These are phyloP conservation scores for Holothuria scabra DNA, from an alignment of 53 echinoderm and acorn worm species.

Conservation along the genomic window DNA sequence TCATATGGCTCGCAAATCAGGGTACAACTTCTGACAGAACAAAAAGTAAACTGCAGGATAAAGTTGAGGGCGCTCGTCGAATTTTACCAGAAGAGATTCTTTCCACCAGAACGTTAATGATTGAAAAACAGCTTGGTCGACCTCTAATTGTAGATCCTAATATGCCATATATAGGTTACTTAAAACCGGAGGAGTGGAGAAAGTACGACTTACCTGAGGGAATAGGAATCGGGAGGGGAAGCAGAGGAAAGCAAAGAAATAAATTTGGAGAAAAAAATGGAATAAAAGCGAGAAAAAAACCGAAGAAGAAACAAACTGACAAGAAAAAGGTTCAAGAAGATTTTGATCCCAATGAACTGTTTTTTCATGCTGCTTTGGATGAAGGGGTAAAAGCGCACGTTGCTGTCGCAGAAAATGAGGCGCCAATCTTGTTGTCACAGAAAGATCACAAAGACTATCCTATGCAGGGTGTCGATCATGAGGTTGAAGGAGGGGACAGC, in stretches of 20 bases:
- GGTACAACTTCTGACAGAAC: not conserved
- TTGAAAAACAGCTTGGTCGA: constrained; percentile 29
- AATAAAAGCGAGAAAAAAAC: too few relatives aligned
- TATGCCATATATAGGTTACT: constrained; percentile 52
- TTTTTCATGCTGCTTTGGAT: constrained; percentile 13
- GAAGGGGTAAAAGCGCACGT: not conserved
- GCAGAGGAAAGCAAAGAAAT: constrained; percentile 23
- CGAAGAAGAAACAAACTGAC: too few relatives aligned
- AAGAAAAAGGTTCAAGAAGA: not conserved
- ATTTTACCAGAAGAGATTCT: not conserved
- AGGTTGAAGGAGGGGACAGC: too few relatives aligned
- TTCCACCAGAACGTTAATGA: constrained; percentile 21
- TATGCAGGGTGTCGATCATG: too few relatives aligned
- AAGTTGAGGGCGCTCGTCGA: too few relatives aligned
- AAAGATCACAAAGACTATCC: too few relatives aligned
- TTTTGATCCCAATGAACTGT: constrained; percentile 20
- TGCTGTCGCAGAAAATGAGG: not conserved
- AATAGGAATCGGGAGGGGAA: constrained; percentile 2
- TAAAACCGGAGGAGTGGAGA: constrained; percentile 35
- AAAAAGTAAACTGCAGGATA: not conserved
- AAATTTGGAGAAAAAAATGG: not conserved
- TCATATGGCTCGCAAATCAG: not conserved
- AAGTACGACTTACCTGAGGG: constrained; percentile 32
- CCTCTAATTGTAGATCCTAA: constrained; percentile 36
- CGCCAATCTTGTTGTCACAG: not conserved